Evolutionary conservation across 2,888 invertebrate species (phyloP).

Genomic region (Caenorhabditis becei): DNA sequence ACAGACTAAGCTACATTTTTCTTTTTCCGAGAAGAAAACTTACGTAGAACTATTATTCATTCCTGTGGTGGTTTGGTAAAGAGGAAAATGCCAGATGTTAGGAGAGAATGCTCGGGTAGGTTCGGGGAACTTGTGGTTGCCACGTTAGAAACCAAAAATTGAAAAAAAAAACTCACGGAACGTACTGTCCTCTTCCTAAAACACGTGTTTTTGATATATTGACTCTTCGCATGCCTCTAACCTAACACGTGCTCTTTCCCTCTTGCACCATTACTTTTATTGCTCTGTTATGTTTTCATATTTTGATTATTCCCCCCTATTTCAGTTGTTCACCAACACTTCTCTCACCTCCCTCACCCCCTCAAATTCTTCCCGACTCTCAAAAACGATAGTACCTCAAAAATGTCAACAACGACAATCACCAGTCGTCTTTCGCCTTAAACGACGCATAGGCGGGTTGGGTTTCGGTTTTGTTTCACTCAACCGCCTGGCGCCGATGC

Average conservation of each 20-base stretch:
- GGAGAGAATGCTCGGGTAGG: no score
- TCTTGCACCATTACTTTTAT: no score
- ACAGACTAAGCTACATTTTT: no score
- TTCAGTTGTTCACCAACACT: not conserved
- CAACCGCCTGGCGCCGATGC: conserved; percentile 35
- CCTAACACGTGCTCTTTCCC: no score
- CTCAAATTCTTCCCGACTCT: not conserved
- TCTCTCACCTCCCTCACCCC: not conserved
- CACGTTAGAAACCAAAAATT: no score
- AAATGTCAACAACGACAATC: conserved; percentile 35
- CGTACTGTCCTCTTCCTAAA: no score
- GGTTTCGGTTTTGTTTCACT: conserved; percentile 49
- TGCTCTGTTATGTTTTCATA: no score
- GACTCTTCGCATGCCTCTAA: no score
- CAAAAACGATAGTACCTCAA: conserved; percentile 10
- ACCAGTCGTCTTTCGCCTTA: conserved; percentile 15
- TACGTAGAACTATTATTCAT: conserved; percentile 24
- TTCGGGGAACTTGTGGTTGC: no score
- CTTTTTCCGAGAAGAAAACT: no score
- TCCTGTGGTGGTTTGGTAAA: conserved; percentile 14
- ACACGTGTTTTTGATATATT: no score
- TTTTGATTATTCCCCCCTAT: not conserved
- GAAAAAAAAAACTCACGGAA: no score
- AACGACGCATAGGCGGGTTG: conserved; percentile 46
- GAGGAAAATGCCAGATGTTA: conserved; percentile 25